A percentile compares a stretch with the other conserved stretches of the same genome.
Conservation (phyloP, 2,888 invertebrate species). For the Eurois occulta region DNA sequence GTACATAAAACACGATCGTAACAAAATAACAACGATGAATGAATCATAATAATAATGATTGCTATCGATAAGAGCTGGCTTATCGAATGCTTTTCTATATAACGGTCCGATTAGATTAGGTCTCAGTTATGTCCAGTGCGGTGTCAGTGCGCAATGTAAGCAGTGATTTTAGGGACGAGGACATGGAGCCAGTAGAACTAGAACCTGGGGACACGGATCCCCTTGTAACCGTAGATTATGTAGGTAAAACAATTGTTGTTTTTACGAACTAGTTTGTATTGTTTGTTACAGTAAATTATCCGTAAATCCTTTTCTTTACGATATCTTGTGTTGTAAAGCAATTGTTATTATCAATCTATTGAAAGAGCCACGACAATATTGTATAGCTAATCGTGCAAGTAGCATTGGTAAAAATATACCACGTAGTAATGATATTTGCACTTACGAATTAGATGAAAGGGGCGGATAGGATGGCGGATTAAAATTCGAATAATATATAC, state of each 20-base stretch:
- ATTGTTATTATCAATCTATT: constrained; percentile 16
- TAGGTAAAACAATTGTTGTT: constrained; percentile 74
- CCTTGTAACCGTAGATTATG: constrained; percentile 71
- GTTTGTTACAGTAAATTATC: neutral
- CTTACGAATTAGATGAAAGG: neutral
- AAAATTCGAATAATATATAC: neutral
- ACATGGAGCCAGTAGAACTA: constrained; percentile 59
- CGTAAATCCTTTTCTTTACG: neutral
- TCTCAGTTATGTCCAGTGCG: constrained; percentile 46
- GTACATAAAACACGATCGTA: constrained; percentile 1
- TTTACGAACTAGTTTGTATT: neutral
- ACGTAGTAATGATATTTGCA: neutral
- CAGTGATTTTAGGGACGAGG: constrained; percentile 39
- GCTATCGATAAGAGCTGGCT: constrained; percentile 29
- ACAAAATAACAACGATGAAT: constrained; percentile 21
- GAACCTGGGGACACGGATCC: constrained; percentile 72
- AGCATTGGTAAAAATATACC: constrained; percentile 1
- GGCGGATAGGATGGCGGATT: neutral
- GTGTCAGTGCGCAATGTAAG: constrained; percentile 45
- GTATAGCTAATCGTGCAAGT: constrained; percentile 8
- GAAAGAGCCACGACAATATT: neutral
- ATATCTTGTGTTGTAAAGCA: neutral
- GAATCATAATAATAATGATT: constrained; percentile 2
- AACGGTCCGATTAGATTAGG: constrained; percentile 48
- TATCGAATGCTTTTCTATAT: constrained; percentile 42